Evolutionary conservation across 2,888 invertebrate genomes (phyloP).

Genomic region (Polydrusus tereticollis): DNA sequence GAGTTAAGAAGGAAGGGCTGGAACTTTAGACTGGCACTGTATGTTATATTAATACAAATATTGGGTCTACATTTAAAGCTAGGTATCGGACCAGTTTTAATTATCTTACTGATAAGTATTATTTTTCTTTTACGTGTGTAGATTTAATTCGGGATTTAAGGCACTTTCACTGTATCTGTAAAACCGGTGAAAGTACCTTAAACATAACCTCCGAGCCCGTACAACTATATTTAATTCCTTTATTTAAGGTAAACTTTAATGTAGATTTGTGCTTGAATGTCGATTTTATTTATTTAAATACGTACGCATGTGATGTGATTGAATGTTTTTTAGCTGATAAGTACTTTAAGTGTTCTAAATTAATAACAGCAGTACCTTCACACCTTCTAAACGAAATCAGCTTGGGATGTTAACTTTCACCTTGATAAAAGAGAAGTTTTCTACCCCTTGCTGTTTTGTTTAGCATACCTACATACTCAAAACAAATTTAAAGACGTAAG

Average conservation of each 20-base stretch:
- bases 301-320: constrained; percentile 49
- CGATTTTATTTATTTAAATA: constrained; percentile 55
- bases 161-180: neutral
- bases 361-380: constrained; percentile 35
- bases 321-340: constrained; percentile 49
- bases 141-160: constrained; percentile 19
- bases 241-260: constrained; percentile 34
- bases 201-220: constrained; percentile 41
- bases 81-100: constrained; percentile 40
- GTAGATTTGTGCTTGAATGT: constrained; percentile 48
- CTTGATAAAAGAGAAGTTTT: neutral
- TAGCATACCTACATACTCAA: constrained; percentile 13
- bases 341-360: constrained; percentile 44
- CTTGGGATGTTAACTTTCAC: neutral
- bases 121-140: constrained; percentile 47
- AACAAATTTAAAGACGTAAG: constrained; percentile 26
- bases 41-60: neutral
- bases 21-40: neutral
- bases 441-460: neutral
- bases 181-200: neutral
- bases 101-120: constrained; percentile 45
- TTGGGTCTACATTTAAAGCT: constrained; percentile 42
- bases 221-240: constrained; percentile 50
- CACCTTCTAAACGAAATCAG: neutral
- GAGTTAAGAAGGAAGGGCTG: no score